Evolutionary conservation across 2,113 vertebrate genomes (phyloP).

Genomic region (Catharus bicknelli): DNA sequence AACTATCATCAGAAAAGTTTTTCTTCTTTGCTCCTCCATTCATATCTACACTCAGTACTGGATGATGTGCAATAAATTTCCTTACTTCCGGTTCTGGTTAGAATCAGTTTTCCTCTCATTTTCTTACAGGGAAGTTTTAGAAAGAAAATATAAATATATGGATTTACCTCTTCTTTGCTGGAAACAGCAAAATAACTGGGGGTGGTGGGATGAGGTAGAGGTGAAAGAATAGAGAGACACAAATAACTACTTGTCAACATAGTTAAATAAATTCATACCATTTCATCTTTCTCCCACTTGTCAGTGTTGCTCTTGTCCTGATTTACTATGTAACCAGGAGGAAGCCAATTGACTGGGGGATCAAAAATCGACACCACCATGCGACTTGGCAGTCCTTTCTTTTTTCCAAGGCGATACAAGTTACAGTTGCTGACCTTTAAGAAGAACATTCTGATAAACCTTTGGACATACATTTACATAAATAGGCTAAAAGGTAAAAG

Average conservation of each 20-base stretch:
- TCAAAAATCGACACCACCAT: constrained; percentile 99
- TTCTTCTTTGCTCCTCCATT: background rate
- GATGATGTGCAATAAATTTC: background rate
- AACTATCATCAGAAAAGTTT: background rate
- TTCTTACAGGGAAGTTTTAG: background rate
- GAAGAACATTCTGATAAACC: constrained; percentile 14
- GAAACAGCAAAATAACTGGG: background rate
- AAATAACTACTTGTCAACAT: background rate
- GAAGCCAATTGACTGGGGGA: constrained; percentile 97
- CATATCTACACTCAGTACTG: background rate
- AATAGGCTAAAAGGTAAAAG: background rate
- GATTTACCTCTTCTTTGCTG: background rate
- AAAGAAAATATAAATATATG: background rate
- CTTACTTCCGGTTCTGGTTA: background rate
- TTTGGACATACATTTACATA: background rate
- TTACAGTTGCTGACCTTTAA: constrained; percentile 92
- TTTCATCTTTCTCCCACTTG: constrained; percentile 88
- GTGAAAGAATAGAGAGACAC: background rate
- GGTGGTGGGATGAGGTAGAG: background rate
- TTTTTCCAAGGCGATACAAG: constrained; percentile 96
- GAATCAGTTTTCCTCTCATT: background rate
- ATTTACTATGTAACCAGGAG: constrained; percentile 94
- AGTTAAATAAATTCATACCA: constrained; percentile 75
- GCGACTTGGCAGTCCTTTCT: constrained; percentile 95
- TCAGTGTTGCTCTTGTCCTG: constrained; percentile 92